phyloP scores from a whole-genome alignment of 1,140 invertebrate species.

The Atta colombica region DNA sequence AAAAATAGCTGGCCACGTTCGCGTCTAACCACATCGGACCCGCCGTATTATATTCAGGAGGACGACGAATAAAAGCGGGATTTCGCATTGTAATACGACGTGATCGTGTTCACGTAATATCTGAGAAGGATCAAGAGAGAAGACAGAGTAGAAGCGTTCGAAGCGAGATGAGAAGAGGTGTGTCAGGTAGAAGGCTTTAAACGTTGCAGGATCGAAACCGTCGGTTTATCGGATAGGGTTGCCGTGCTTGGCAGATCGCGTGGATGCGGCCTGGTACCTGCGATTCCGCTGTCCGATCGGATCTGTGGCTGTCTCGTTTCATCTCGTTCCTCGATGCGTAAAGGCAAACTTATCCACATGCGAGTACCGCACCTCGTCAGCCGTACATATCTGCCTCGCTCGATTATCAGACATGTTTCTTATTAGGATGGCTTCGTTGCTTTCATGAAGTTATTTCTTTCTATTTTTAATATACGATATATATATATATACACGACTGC shows the following conservation, averaged over 20 bases:
- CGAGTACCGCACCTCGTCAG: conserved; percentile 34
- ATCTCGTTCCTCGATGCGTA: conserved; percentile 76
- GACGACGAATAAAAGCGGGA: conserved; percentile 75
- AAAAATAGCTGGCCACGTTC: conserved; percentile 71
- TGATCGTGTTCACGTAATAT: conserved; percentile 51
- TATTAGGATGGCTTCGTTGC: not conserved
- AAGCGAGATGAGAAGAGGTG: conserved; percentile 2
- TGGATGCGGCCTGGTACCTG: conserved; percentile 71
- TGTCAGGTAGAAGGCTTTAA: conserved; percentile 70
- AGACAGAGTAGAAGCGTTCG: conserved; percentile 18
- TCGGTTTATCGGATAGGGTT: conserved; percentile 69
- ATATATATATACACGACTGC: not conserved
- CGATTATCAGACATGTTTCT: conserved; percentile 11
- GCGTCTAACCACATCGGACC: conserved; percentile 78
- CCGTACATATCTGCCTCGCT: conserved; percentile 32
- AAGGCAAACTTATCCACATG: conserved; percentile 77
- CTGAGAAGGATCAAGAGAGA: conserved; percentile 65
- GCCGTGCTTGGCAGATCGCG: conserved; percentile 59
- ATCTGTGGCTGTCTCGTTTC: conserved; percentile 79
- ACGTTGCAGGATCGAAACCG: conserved; percentile 63
- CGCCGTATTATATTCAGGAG: conserved; percentile 79
- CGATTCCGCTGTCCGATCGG: conserved; percentile 80
- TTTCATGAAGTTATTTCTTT: conserved; percentile 25
- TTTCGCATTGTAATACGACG: conserved; percentile 70
- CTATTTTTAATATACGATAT: conserved; percentile 47